Conservation (phyloP, 2,888 invertebrate genomes). For the Pimpla rufipes region DNA sequence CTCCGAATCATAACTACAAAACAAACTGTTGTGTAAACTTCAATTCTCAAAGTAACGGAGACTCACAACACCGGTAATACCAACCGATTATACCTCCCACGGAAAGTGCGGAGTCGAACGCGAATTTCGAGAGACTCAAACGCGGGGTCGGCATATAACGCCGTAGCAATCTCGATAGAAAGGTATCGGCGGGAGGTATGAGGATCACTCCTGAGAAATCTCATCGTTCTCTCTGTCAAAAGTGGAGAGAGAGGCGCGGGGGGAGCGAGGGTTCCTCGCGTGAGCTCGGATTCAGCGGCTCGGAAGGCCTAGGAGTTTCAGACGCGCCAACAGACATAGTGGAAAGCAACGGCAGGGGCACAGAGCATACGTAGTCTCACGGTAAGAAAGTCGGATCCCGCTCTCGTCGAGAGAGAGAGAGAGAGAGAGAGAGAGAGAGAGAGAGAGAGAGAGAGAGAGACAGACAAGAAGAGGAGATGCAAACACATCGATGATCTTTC, state of each 20-base stretch:
- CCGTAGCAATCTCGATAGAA: constrained; percentile 46
- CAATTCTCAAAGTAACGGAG: too few species aligned
- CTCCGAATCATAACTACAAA: too few species aligned
- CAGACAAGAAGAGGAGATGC: constrained; percentile 62
- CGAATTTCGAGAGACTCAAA: not conserved
- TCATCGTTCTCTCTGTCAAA: constrained; percentile 64
- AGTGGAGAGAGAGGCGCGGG: constrained; percentile 49
- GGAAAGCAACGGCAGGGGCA: constrained; percentile 5
- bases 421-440: constrained; percentile 28
- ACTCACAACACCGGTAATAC: constrained; percentile 13
- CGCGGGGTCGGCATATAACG: constrained; percentile 28
- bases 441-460: not conserved
- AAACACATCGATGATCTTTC: constrained; percentile 74
- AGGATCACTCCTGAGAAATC: constrained; percentile 68
- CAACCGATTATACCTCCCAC: not conserved
- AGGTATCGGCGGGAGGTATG: constrained; percentile 51
- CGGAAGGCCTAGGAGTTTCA: constrained; percentile 62
- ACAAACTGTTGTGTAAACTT: too few species aligned
- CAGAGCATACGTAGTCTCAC: constrained; percentile 41
- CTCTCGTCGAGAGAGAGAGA: too few species aligned
- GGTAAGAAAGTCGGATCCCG: constrained; percentile 44
- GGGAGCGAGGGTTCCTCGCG: constrained; percentile 17
- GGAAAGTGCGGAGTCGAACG: not conserved
- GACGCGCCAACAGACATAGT: constrained; percentile 42
- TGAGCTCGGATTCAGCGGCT: constrained; percentile 63